Percentiles rank a stretch among this genome's conserved stretches.
These are phyloP conservation scores for Aptenodytes forsteri DNA, from an alignment of 2,113 vertebrate species.

Conservation along the genomic window DNA sequence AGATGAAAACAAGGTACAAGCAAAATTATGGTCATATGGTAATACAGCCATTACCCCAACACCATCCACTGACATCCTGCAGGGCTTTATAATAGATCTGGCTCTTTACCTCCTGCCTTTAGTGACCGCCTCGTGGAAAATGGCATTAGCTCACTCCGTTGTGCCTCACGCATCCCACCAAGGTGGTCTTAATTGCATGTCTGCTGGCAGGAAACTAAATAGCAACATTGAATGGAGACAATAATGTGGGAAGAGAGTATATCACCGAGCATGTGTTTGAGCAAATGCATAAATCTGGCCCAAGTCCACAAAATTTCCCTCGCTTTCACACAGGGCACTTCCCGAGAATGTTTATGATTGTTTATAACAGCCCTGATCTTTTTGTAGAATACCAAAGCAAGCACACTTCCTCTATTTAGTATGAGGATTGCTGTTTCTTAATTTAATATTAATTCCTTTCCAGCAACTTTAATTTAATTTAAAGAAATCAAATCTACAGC, in stretches of 20 bases:
- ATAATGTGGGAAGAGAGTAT: background rate
- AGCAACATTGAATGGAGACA: background rate
- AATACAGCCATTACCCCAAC: background rate
- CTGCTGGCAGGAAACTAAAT: background rate
- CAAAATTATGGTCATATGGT: background rate
- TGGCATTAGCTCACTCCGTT: background rate
- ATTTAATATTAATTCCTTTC: conserved; percentile 9
- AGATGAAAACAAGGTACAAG: background rate
- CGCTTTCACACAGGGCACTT: background rate
- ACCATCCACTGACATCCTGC: background rate
- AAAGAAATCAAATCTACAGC: background rate
- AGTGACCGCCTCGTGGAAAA: background rate
- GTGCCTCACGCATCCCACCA: background rate
- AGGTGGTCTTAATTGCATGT: background rate
- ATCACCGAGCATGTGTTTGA: background rate
- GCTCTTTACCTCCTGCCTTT: background rate
- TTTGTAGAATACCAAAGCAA: background rate
- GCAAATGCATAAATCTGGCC: background rate
- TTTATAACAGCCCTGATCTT: background rate
- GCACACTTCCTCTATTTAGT: background rate
- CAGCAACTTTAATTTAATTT: conserved; percentile 9
- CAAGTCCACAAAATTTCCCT: background rate
- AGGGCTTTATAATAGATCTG: background rate
- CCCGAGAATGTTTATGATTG: background rate
- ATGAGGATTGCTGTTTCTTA: background rate